These are phyloP conservation scores for Solea senegalensis DNA, from an alignment of 2,113 vertebrate species.

Conservation along the genomic window DNA sequence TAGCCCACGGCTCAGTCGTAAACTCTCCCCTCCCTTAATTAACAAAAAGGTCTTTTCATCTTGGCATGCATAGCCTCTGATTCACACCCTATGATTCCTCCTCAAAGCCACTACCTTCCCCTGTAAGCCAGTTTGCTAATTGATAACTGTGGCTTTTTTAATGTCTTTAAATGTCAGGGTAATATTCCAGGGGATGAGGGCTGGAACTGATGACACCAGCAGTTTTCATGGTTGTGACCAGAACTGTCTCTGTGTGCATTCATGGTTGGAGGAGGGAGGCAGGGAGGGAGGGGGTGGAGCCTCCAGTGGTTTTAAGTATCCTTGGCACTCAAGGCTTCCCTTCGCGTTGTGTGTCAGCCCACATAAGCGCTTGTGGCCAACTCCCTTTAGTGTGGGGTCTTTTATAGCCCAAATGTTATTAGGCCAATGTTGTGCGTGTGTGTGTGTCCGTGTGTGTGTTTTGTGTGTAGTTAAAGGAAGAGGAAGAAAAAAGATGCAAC, in stretches of 20 bases:
- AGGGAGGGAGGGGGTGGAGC: not conserved
- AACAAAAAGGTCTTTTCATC: slow-evolving; percentile 67
- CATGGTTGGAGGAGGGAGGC: slow-evolving; percentile 30
- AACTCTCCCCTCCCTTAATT: slow-evolving; percentile 67
- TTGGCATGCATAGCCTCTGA: slow-evolving; percentile 63
- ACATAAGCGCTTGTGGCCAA: slow-evolving; percentile 55
- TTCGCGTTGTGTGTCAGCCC: slow-evolving; percentile 48
- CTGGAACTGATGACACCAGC: slow-evolving; percentile 64
- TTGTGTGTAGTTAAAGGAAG: not conserved
- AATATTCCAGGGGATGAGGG: slow-evolving; percentile 23
- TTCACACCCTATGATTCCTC: slow-evolving; percentile 61
- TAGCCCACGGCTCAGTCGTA: slow-evolving; percentile 50
- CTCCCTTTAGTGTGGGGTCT: slow-evolving; percentile 61
- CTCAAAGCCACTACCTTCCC: slow-evolving; percentile 55
- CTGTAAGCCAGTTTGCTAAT: slow-evolving; percentile 52
- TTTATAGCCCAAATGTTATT: slow-evolving; percentile 59
- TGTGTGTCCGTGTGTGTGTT: not conserved
- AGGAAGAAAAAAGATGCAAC: slow-evolving; percentile 1
- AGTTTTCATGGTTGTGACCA: slow-evolving; percentile 46
- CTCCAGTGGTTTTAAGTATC: slow-evolving; percentile 32
- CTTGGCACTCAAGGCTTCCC: slow-evolving; percentile 54
- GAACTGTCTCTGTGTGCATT: slow-evolving; percentile 39
- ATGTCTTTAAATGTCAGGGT: slow-evolving; percentile 46
- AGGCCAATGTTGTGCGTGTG: slow-evolving; percentile 34
- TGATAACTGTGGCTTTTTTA: slow-evolving; percentile 58